phyloP scores from a whole-genome alignment of 2,888 invertebrate genomes.

The Drosophila dives region DNA sequence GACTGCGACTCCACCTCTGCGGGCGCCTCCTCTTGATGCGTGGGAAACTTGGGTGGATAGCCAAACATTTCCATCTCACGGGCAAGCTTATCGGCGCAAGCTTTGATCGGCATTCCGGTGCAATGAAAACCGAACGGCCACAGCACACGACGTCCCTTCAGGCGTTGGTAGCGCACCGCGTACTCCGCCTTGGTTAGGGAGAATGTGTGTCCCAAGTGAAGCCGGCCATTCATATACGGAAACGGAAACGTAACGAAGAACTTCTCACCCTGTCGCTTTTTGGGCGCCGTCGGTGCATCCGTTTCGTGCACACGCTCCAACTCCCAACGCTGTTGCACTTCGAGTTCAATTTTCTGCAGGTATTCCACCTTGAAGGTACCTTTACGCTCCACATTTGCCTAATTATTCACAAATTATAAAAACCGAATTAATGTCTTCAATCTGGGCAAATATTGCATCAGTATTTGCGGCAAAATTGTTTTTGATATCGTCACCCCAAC shows the following conservation, averaged over 20 bases:
- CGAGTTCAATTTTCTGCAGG: constrained; percentile 94
- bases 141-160: constrained; percentile 95
- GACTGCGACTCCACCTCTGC: constrained; percentile 86
- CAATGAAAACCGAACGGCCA: constrained; percentile 99
- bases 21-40: constrained; percentile 84
- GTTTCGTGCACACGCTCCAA: constrained; percentile 91
- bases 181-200: constrained; percentile 99
- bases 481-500: neutral
- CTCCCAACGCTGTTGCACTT: constrained; percentile 95
- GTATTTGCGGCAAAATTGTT: constrained; percentile 21
- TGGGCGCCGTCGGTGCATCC: constrained; percentile 90
- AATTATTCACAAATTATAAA: constrained; percentile 8
- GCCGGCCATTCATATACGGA: constrained; percentile 99
- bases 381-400: constrained; percentile 89
- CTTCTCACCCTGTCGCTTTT: constrained; percentile 89
- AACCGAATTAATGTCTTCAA: constrained; percentile 3
- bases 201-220: constrained; percentile 99
- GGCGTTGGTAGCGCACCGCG: constrained; percentile 95
- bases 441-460: constrained; percentile 61
- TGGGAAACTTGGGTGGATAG: constrained; percentile 95
- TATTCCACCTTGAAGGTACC: constrained; percentile 98
- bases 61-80: constrained; percentile 97
- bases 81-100: constrained; percentile 98
- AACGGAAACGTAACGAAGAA: constrained; percentile 98
- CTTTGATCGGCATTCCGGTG: constrained; percentile 99